Conservation (phyloP, 1,140 invertebrate genomes). For the Drosophila auraria region DNA sequence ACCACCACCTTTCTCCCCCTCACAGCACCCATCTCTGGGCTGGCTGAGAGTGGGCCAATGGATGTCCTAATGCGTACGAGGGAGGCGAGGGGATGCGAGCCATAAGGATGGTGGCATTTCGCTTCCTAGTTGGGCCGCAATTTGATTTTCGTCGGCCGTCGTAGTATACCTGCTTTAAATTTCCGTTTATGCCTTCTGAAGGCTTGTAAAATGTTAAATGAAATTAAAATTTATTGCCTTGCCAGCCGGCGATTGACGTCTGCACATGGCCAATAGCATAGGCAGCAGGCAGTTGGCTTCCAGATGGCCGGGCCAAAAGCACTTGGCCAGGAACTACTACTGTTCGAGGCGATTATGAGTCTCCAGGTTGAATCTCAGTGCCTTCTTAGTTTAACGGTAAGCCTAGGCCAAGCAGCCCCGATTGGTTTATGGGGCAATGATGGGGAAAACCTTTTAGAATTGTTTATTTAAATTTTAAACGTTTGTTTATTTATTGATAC, state of each 20-base stretch:
- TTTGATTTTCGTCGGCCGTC: constrained; percentile 46
- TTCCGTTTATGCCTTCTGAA: constrained; percentile 82
- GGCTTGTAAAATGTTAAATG: constrained; percentile 83
- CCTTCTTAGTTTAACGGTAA: constrained; percentile 39
- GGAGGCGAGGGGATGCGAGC: constrained; percentile 37
- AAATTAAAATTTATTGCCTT: constrained; percentile 81
- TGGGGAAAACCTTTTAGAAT: constrained; percentile 26
- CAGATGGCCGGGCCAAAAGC: constrained; percentile 48
- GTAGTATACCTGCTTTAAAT: constrained; percentile 71
- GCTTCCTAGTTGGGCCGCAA: constrained; percentile 74
- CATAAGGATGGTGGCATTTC: constrained; percentile 50
- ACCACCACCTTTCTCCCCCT: not conserved
- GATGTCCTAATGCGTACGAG: constrained; percentile 78
- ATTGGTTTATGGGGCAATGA: constrained; percentile 27
- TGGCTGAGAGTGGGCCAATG: constrained; percentile 59
- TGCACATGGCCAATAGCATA: constrained; percentile 49
- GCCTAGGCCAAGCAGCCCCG: constrained; percentile 1
- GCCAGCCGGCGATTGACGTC: constrained; percentile 71
- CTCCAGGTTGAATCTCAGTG: constrained; percentile 23
- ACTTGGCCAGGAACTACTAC: constrained; percentile 41
- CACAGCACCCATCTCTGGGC: not conserved
- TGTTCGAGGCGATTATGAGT: constrained; percentile 51
- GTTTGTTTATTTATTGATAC: constrained; percentile 33
- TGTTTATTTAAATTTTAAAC: constrained; percentile 35
- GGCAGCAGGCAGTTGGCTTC: constrained; percentile 8